A percentile compares a stretch with the other conserved stretches of the same genome.
Evolutionary conservation across 2,888 invertebrate species (phyloP).

Genomic region (Mythimna pallens): DNA sequence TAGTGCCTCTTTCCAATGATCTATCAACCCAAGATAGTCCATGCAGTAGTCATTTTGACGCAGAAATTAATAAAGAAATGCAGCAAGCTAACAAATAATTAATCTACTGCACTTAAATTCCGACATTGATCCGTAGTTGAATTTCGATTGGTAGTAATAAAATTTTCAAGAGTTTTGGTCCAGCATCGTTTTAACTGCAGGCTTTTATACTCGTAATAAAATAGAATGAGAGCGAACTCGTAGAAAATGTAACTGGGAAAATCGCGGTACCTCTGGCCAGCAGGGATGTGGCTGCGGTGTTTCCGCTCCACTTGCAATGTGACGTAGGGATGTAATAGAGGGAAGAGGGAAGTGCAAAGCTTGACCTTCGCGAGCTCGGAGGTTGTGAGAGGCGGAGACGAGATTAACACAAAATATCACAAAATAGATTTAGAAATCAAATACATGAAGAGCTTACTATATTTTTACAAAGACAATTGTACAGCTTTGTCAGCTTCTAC

Average conservation of each 20-base stretch:
- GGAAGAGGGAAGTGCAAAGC: too few relatives aligned
- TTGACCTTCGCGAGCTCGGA: too few relatives aligned
- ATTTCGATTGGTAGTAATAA: constrained; percentile 43
- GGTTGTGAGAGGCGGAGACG: too few relatives aligned
- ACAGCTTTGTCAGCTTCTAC: too few relatives aligned
- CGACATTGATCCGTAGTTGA: constrained; percentile 34
- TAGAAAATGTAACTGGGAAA: constrained; percentile 34
- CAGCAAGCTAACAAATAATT: constrained; percentile 18
- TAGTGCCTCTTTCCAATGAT: too few relatives aligned
- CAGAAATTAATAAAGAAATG: background rate
- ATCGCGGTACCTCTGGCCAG: background rate
- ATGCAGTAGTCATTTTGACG: background rate
- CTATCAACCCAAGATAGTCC: too few relatives aligned
- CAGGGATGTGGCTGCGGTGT: background rate
- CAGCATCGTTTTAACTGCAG: constrained; percentile 45
- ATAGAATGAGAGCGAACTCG: constrained; percentile 28
- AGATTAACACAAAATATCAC: too few relatives aligned
- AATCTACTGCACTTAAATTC: constrained; percentile 40
- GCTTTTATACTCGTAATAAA: constrained; percentile 49
- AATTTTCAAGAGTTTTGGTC: constrained; percentile 50
- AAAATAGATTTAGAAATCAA: too few relatives aligned
- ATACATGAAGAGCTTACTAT: too few relatives aligned
- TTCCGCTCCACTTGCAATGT: background rate
- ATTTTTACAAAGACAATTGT: too few relatives aligned
- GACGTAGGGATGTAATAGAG: background rate